Base-by-base conservation (phyloP, 30 jellyfish, hydroid and myxozoan species). In the Pseudorhiza aurosa region DNA sequence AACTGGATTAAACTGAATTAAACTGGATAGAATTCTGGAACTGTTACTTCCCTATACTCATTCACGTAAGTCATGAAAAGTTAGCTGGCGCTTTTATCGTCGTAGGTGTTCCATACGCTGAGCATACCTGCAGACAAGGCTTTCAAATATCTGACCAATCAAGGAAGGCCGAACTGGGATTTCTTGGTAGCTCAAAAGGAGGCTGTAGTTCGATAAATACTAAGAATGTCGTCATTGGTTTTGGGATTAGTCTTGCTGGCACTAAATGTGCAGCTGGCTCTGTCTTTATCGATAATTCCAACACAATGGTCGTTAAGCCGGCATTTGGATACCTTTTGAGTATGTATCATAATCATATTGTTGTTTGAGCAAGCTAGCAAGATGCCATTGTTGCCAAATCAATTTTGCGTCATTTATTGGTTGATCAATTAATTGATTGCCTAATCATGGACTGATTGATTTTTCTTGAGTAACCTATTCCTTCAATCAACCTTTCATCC, bases 271-370 rank as follows among this genome's bases (percentile, higher is more conserved):
- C 77, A 15, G 55, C 80, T 39, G 79, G 80, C 28, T 14, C 74
- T 39, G 36, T 39, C 4, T 32, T 40, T 24, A 43, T 1, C 8
- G 60, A 29, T 55, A 25, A 31, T 14, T 30, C 3, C 37, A 68
- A 68, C 15, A 4, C 68, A 4, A 25, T 10, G n/a, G 55, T 35
- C 26, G 12, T 58, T 24, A 76, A 62, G 43, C 4, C 9, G 31
- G 75, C 71, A 12, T 76, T 76, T 47, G 88, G 88, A 10, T 76
- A 76, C 46, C 8, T 76, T 0, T 68, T 76, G 0, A 44, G 88
- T 76, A 47, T 47, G 62, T 47, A 47, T 3, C 5, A 47, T 8
- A n/a, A n/a, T n/a, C n/a, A n/a, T n/a, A n/a, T n/a, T n/a, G n/a
- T n/a, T n/a, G n/a, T n/a, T n/a, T n/a, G n/a, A n/a, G n/a, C n/a